Evolutionary conservation across 2,113 vertebrate genomes (phyloP).

Genomic region (Talpa occidentalis): DNA sequence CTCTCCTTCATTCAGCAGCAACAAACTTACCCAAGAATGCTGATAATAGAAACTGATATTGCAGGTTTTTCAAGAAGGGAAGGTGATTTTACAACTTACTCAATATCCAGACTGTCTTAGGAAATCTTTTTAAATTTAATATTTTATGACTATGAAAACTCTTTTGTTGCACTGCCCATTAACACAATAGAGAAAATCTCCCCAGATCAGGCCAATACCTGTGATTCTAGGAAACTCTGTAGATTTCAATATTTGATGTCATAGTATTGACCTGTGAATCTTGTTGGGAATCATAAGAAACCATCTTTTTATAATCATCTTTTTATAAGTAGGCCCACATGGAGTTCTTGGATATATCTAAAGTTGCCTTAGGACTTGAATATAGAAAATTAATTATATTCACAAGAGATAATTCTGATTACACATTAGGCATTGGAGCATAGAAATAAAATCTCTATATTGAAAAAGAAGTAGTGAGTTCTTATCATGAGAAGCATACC

Average conservation of each 20-base stretch:
- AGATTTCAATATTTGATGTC: not conserved
- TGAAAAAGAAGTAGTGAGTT: not conserved
- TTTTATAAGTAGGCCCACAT: not conserved
- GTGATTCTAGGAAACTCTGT: not conserved
- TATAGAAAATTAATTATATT: not conserved
- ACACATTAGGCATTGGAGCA: not conserved
- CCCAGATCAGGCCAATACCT: not conserved
- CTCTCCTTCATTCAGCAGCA: not conserved
- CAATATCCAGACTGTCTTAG: not conserved
- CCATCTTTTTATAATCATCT: not conserved
- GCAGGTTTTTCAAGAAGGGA: not conserved
- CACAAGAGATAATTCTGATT: not conserved
- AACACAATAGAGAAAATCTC: not conserved
- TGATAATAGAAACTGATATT: slow-evolving; percentile 9
- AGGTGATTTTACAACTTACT: not conserved
- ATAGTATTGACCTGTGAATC: not conserved
- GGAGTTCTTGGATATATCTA: not conserved
- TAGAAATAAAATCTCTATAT: not conserved
- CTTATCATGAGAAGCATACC: not conserved
- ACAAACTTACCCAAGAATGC: slow-evolving; percentile 38
- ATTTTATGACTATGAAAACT: not conserved
- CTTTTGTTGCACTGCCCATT: not conserved
- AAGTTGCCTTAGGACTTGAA: not conserved
- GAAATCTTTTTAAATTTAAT: not conserved
- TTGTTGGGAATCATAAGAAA: not conserved